phyloP scores from a whole-genome alignment of 2,888 invertebrate genomes.

The Elmis aenea region DNA sequence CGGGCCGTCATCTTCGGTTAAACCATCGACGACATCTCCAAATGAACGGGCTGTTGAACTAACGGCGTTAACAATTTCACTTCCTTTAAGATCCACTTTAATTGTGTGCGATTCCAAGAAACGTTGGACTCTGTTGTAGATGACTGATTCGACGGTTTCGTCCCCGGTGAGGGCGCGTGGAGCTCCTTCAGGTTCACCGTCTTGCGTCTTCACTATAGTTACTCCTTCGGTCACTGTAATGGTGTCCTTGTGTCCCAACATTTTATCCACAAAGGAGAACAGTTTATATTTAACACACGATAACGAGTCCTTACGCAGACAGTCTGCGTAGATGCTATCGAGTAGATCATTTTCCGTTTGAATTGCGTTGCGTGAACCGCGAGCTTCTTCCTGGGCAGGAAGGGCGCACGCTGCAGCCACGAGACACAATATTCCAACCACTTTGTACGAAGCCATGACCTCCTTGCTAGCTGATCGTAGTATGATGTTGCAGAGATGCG shows the following conservation, averaged over 20 bases:
- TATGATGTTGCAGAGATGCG: slow-evolving; percentile 41
- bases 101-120: slow-evolving; percentile 78
- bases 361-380: slow-evolving; percentile 53
- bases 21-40: slow-evolving; percentile 64
- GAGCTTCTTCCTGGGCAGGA: slow-evolving; percentile 62
- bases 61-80: slow-evolving; percentile 75
- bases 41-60: slow-evolving; percentile 75
- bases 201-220: slow-evolving; percentile 70
- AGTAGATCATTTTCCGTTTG: slow-evolving; percentile 74
- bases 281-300: slow-evolving; percentile 83
- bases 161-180: slow-evolving; percentile 67
- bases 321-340: slow-evolving; percentile 71
- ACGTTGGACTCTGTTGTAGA: slow-evolving; percentile 64
- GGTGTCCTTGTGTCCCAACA: slow-evolving; percentile 73
- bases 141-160: slow-evolving; percentile 59
- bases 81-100: slow-evolving; percentile 79
- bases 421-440: slow-evolving; percentile 51
- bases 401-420: slow-evolving; percentile 55
- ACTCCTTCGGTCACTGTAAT: slow-evolving; percentile 78
- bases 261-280: slow-evolving; percentile 81
- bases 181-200: slow-evolving; percentile 66
- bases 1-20: slow-evolving; percentile 55
- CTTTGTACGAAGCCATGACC: slow-evolving; percentile 48
- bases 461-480: slow-evolving; percentile 35
- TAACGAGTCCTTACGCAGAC: slow-evolving; percentile 75